Base-by-base conservation (phyloP, 2,888 invertebrate genomes). In the Baronia brevicornis region DNA sequence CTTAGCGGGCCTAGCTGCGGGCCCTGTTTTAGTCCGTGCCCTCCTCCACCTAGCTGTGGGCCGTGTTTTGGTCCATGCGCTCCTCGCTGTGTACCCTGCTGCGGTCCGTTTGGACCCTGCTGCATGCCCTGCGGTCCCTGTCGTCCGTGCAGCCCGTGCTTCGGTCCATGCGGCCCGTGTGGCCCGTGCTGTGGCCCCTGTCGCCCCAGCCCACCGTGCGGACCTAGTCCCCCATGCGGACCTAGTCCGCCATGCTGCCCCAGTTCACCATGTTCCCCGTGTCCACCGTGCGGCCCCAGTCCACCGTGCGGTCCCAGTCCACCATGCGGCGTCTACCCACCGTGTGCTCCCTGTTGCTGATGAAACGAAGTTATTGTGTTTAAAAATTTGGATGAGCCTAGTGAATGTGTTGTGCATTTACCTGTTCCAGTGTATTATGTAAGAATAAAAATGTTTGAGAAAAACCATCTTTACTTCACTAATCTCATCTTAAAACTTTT, bases 251-350 rank as follows among this genome's bases (percentile, higher is more conserved):
- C 46, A 1, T 46, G 42, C 25, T 42, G 44, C 1, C 40, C 46
- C 5, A 37, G 44, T 28, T 43, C 43, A 6, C 43, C 29, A 36
- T 24, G 6, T 2, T 11, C 13, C 13, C 12, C 7, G 1, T 36
- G 50, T 3, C 48, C 62, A 36, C 79, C 74, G 2, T 61, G 44
- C 0, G 77, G 78, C 0, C 78, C 79, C n/a, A n/a, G n/a, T n/a
- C n/a, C n/a, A n/a, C n/a, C n/a, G n/a, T n/a, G n/a, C n/a, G n/a
- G n/a, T n/a, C n/a, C n/a, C n/a, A n/a, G n/a, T n/a, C n/a, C n/a
- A n/a, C n/a, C n/a, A n/a, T n/a, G n/a, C n/a, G n/a, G n/a, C n/a
- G n/a, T n/a, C n/a, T n/a, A n/a, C n/a, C n/a, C n/a, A n/a, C n/a
- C n/a, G n/a, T n/a, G n/a, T n/a, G n/a, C n/a, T n/a, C n/a, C n/a